phyloP scores from a whole-genome alignment of 2,797 vertebrate genomes.

The Pangasius macronema region DNA sequence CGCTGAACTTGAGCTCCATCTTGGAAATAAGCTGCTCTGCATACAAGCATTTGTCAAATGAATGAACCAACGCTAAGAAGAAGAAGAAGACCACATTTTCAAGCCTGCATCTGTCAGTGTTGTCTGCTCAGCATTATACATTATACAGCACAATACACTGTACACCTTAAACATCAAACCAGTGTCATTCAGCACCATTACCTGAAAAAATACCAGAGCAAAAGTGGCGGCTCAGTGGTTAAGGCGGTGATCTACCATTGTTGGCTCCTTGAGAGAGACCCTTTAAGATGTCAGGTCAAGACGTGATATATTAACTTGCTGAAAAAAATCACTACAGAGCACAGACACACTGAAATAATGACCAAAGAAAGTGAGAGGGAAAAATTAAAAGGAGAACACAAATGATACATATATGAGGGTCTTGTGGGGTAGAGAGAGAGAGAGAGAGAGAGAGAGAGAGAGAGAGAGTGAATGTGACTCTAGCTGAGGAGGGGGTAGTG shows the following conservation, averaged over 20 bases:
- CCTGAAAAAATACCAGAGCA: not conserved
- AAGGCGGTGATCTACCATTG: too few species aligned
- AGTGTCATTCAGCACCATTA: not conserved
- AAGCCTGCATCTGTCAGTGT: not conserved
- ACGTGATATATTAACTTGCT: not conserved
- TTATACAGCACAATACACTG: not conserved
- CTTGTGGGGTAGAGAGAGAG: not conserved
- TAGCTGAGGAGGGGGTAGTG: conserved; percentile 41
- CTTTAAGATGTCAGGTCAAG: not conserved
- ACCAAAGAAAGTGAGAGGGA: conserved; percentile 4
- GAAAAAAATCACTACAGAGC: conserved; percentile 10
- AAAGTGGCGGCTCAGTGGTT: not conserved
- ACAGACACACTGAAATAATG: not conserved
- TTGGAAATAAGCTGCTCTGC: not conserved
- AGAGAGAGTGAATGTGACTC: conserved; percentile 8
- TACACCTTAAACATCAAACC: not conserved
- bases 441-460: too few species aligned
- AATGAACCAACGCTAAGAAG: not conserved
- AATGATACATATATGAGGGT: conserved; percentile 49
- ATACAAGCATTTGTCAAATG: not conserved
- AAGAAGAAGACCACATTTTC: too few species aligned
- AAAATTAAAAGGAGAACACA: conserved; percentile 42
- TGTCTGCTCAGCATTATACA: not conserved
- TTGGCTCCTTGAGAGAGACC: not conserved
- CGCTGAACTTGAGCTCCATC: not conserved